Percentiles rank a stretch among this genome's conserved stretches.
Evolutionary conservation across 2,797 vertebrate genomes (phyloP).

Genomic region (Arremon brunneinucha): DNA sequence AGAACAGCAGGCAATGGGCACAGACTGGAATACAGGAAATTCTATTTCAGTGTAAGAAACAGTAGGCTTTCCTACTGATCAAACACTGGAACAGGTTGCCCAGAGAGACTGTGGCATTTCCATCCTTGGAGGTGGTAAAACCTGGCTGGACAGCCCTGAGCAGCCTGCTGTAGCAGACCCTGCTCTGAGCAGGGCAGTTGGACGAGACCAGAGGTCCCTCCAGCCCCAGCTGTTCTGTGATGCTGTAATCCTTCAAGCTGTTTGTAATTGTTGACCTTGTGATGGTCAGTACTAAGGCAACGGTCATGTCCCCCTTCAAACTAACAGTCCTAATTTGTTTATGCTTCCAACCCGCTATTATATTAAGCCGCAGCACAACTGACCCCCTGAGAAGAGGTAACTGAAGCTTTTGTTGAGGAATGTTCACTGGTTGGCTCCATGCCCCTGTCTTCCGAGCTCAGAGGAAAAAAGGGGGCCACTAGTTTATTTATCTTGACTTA

Average conservation of each 20-base stretch:
- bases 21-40: background rate
- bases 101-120: background rate
- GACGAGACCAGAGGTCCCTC: background rate
- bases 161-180: background rate
- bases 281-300: conserved; percentile 16
- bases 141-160: background rate
- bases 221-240: background rate
- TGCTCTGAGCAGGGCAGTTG: background rate
- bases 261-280: conserved; percentile 27
- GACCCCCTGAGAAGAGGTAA: conserved; percentile 36
- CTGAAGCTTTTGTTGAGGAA: conserved; percentile 42
- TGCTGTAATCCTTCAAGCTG: background rate
- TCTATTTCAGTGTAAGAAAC: background rate
- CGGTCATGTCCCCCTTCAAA: background rate
- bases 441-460: background rate
- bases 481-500: conserved; percentile 36
- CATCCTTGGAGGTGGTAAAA: background rate
- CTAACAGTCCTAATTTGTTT: conserved; percentile 50
- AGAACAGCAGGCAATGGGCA: background rate
- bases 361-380: background rate
- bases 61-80: background rate
- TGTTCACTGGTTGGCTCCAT: conserved; percentile 7
- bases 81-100: background rate
- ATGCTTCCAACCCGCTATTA: conserved; percentile 18
- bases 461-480: background rate